Conservation (phyloP, 1,140 invertebrate species). For the Aphelinus atriplicis region DNA sequence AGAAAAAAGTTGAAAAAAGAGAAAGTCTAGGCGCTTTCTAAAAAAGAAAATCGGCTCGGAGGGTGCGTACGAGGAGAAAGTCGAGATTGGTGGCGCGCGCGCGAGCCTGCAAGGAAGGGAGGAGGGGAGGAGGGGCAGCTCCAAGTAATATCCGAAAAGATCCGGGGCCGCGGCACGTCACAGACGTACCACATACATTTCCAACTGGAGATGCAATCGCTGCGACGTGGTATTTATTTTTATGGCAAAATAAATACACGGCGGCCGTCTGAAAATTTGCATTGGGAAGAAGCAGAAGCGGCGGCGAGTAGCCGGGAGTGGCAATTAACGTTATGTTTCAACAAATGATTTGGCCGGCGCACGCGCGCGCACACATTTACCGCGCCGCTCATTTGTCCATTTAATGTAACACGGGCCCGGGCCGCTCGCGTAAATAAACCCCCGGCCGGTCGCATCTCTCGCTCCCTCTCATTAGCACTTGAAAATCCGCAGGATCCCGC, state of each 20-base stretch:
- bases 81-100: not conserved
- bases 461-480: conserved; percentile 54
- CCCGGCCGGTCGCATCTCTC: conserved; percentile 42
- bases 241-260: conserved; percentile 27
- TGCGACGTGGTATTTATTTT: conserved; percentile 29
- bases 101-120: too few species aligned
- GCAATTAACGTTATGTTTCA: conserved; percentile 39
- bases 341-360: conserved; percentile 34
- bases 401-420: conserved; percentile 36
- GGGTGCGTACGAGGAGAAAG: not conserved
- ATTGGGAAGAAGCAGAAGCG: conserved; percentile 16
- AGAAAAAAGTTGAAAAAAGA: not conserved
- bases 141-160: too few species aligned
- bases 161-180: not conserved
- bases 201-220: conserved; percentile 13
- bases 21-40: conserved; percentile 17
- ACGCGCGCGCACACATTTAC: conserved; percentile 5
- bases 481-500: conserved; percentile 32
- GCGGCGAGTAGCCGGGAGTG: not conserved
- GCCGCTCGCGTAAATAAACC: conserved; percentile 39
- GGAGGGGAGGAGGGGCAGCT: too few species aligned
- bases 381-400: conserved; percentile 38
- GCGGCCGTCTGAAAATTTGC: conserved; percentile 28
- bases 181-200: too few species aligned
- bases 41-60: conserved; percentile 25